These are phyloP conservation scores for Agrotis segetum DNA, from an alignment of 2,888 invertebrate genomes.

Conservation along the genomic window DNA sequence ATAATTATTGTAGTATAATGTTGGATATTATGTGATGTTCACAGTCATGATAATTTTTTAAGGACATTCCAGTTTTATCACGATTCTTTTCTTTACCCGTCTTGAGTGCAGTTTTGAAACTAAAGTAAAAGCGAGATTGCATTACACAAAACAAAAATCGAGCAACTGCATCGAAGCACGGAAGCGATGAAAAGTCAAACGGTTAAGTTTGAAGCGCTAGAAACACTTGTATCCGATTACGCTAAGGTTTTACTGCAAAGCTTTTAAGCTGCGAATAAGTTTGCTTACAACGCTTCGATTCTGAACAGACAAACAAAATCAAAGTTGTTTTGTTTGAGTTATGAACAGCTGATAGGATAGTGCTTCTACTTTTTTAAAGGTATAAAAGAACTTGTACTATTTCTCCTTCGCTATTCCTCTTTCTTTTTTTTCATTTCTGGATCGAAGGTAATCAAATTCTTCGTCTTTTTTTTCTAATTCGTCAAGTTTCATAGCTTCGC, in stretches of 20 bases:
- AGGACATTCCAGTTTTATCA: neutral
- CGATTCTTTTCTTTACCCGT: neutral
- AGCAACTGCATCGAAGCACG: conserved; percentile 4
- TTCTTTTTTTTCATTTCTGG: too few species aligned
- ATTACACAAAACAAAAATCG: neutral
- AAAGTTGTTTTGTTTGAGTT: neutral
- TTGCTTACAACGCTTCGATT: conserved; percentile 6
- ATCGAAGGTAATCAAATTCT: too few species aligned
- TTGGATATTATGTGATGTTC: too few species aligned
- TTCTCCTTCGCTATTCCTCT: too few species aligned
- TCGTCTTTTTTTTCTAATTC: too few species aligned
- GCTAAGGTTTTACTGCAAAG: conserved; percentile 15
- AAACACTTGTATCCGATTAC: conserved; percentile 54
- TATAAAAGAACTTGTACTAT: too few species aligned
- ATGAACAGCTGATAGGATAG: neutral
- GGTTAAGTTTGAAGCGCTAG: conserved; percentile 32
- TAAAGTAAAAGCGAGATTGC: neutral
- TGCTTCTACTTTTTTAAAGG: neutral
- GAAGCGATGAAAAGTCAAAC: conserved; percentile 35
- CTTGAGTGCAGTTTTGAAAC: neutral
- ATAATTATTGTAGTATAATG: too few species aligned
- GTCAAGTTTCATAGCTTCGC: too few species aligned
- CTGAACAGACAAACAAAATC: neutral
- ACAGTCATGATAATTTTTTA: neutral
- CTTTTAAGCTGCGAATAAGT: conserved; percentile 23